Base-by-base conservation (phyloP, 2,113 vertebrate species). In the Acanthisitta chloris region DNA sequence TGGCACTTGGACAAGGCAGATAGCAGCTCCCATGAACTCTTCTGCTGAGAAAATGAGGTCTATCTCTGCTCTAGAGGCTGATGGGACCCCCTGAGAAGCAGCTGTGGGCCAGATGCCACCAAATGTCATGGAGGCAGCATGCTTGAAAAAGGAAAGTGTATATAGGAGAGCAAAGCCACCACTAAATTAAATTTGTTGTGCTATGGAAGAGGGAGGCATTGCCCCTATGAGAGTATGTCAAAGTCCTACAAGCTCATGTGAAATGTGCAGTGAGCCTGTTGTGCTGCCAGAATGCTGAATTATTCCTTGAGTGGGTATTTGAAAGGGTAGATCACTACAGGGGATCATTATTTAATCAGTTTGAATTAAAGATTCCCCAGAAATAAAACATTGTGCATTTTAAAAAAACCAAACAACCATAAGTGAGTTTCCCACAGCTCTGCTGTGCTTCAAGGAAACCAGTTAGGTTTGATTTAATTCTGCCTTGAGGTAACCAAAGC, bases 101-200 rank as follows among this genome's bases (percentile, higher is more conserved):
- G 55, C 81, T 87, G 90, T 62, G 78, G 59, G 65, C 77, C 73
- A 74, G 69, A 57, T 81, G 81, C 77, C 42, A 84, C 58, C 61
- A 74, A 46, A 78, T 2, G 3, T 42, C 46, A 42, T 10, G 20
- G 61, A 54, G 43, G 57, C 0, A 0, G 46, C 0, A 0, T 48
- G 43, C 70, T 57, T 81, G 57, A 18, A 33, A 59, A 79, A 70
- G 51, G 45, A 29, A 83, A 66, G 42, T 19, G 43, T 24, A 4
- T 17, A 13, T 1, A 2, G 67, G 58, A 57, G 25, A 62, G 84
- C 43, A 64, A 85, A 93, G 70, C 34, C 70, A 74, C 36, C 43
- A 7, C 31, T 76, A 48, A 85, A 64, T 46, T 49, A 46, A 74
- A 84, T 46, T 29, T 52, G 48, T 81, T 51, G 61, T 71, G 84